Percentiles rank a stretch among this genome's conserved stretches.
These are phyloP conservation scores for Spodoptera picta DNA, from an alignment of 2,888 invertebrate species.

Conservation along the genomic window DNA sequence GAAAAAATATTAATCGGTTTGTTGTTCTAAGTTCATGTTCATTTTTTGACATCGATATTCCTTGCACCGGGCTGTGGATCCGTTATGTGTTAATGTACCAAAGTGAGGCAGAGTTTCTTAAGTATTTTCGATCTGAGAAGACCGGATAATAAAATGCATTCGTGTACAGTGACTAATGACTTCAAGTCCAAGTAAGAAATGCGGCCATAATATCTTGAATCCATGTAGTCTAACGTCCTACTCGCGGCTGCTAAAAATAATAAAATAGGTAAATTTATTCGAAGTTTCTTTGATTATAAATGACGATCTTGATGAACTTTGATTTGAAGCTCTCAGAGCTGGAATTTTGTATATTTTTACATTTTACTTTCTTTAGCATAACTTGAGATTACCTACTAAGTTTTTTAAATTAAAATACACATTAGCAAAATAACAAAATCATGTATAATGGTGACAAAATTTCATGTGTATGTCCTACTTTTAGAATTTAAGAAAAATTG, in stretches of 20 bases:
- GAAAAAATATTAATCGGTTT: slow-evolving; percentile 35
- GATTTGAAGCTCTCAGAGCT: slow-evolving; percentile 10
- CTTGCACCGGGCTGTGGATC: slow-evolving; percentile 41
- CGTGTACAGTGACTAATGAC: slow-evolving; percentile 50
- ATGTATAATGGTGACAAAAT: too few relatives aligned
- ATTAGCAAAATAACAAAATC: too few relatives aligned
- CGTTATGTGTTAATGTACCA: slow-evolving; percentile 60
- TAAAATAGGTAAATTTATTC: slow-evolving; percentile 22
- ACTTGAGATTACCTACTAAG: background rate
- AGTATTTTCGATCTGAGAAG: slow-evolving; percentile 2
- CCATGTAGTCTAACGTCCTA: slow-evolving; percentile 35
- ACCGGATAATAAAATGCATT: slow-evolving; percentile 41
- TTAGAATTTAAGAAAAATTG: too few relatives aligned
- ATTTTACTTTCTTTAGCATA: slow-evolving; percentile 18
- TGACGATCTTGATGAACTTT: slow-evolving; percentile 37
- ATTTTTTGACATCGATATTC: slow-evolving; percentile 53
- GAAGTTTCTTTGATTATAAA: slow-evolving; percentile 29
- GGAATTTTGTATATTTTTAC: slow-evolving; percentile 7
- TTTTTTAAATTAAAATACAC: too few relatives aligned
- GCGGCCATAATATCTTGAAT: slow-evolving; percentile 44
- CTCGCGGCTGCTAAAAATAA: slow-evolving; percentile 31
- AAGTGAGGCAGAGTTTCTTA: slow-evolving; percentile 19
- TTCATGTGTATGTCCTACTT: too few relatives aligned
- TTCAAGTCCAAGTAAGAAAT: slow-evolving; percentile 36
- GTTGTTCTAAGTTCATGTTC: slow-evolving; percentile 37